Percentiles rank a stretch among this genome's conserved stretches.
Conservation (phyloP, 1,140 invertebrate genomes). For the Calliopsis andreniformis region DNA sequence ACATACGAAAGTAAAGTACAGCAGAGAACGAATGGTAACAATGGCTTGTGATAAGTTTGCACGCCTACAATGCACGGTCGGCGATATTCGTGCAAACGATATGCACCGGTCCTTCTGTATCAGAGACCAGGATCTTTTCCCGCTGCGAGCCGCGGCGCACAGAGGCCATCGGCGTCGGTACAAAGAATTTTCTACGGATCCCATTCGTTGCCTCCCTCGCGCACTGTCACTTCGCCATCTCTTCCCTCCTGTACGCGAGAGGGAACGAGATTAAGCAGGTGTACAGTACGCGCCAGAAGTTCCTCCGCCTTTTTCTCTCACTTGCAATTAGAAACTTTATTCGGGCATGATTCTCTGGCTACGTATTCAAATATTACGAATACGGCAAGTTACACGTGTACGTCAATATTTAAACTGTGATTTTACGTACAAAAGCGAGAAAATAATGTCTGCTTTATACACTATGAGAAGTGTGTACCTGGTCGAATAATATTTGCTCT, state of each 20-base stretch:
- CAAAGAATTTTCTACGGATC: slow-evolving; percentile 74
- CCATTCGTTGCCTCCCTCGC: slow-evolving; percentile 50
- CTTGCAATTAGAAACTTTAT: too few relatives aligned
- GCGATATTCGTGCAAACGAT: slow-evolving; percentile 56
- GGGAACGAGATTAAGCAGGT: slow-evolving; percentile 45
- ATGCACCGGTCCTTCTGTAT: slow-evolving; percentile 51
- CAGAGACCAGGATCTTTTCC: slow-evolving; percentile 56
- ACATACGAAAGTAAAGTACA: slow-evolving; percentile 27
- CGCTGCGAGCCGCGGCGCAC: slow-evolving; percentile 28
- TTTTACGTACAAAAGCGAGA: too few relatives aligned
- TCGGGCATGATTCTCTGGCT: neutral
- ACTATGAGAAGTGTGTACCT: too few relatives aligned
- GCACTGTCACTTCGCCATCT: slow-evolving; percentile 45
- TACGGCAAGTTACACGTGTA: neutral
- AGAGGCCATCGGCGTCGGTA: slow-evolving; percentile 57
- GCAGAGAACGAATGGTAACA: slow-evolving; percentile 33
- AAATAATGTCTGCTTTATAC: too few relatives aligned
- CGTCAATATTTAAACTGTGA: too few relatives aligned
- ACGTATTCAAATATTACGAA: neutral
- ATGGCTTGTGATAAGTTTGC: slow-evolving; percentile 30
- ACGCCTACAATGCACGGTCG: slow-evolving; percentile 31
- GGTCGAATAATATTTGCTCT: too few relatives aligned
- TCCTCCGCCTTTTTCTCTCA: slow-evolving; percentile 1
- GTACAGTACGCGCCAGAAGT: slow-evolving; percentile 42
- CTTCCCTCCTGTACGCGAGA: slow-evolving; percentile 22